Percentiles rank a stretch among this genome's conserved stretches.
Conservation (phyloP, 2,113 vertebrate species). For the Grammomys dolichurus region DNA sequence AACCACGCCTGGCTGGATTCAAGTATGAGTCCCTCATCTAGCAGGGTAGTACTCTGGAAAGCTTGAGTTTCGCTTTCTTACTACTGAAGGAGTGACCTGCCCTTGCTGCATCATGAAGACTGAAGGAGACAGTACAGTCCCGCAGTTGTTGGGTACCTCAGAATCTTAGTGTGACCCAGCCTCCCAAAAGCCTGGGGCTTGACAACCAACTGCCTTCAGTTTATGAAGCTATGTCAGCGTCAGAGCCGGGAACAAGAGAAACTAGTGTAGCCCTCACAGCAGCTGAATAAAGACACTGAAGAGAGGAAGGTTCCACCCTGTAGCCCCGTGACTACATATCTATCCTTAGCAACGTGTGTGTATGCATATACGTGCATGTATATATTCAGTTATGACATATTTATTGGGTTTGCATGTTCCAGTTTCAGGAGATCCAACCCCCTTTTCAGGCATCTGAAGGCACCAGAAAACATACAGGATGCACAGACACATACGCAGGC, state of each 20-base stretch:
- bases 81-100: not conserved
- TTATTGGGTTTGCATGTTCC: not conserved
- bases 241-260: not conserved
- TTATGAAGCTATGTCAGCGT: not conserved
- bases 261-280: not conserved
- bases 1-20: not conserved
- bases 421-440: not conserved
- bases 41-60: not conserved
- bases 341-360: not conserved
- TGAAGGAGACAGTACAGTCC: not conserved
- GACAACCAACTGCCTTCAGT: not conserved
- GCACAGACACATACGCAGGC: not conserved
- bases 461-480: not conserved
- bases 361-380: not conserved
- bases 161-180: not conserved
- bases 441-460: not conserved
- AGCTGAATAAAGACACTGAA: conserved; percentile 41
- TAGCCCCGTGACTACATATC: not conserved
- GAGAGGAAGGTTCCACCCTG: not conserved
- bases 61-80: not conserved
- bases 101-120: not conserved
- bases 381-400: not conserved
- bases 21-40: not conserved
- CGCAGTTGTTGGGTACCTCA: not conserved
- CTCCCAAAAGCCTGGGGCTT: not conserved